Base-by-base conservation (phyloP, 2,113 vertebrate species). In the Chroicocephalus ridibundus region DNA sequence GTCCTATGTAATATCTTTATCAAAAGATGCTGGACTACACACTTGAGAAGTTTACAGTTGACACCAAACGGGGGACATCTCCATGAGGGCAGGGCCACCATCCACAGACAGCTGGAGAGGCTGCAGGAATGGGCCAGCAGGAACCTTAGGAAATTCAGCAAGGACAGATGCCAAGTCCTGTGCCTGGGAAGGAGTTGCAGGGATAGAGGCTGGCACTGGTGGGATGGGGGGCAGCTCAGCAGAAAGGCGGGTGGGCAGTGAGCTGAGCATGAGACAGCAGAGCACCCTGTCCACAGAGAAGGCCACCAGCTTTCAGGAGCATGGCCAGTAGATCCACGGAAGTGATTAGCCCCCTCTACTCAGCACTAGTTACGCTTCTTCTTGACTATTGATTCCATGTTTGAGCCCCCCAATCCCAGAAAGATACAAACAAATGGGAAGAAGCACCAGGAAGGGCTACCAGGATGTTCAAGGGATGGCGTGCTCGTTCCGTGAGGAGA, bases 151-250 rank as follows among this genome's bases (percentile, higher is more conserved):
- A 55, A 49, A 49, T 91, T 54, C 36, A 58, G 3, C 38, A 68
- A 78, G 34, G 42, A 36, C 16, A 51, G 14, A 25, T 27, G 13
- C 62, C 21, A 49, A 64, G 32, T 54, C 11, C 42, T 65, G 15
- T 64, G 47, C 2, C 0, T 57, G 42, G 46, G 51, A 62, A 76
- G 44, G 20, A 80, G 27, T 42, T 32, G 34, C 52, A 87, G 26
- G 0, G 2, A 7, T 20, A 47, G 57, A 2, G 2, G 13, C 46
- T 74, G 72, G 38, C 11, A 13, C 16, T 6, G 1, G 4, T 66
- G 46, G 40, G 25, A 5, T 47, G 49, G 47, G 47, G 49, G 52
- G 24, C 24, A 70, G 34, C 46, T 83, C 83, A 83, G 64, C 69
- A 58, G 60, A 70, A 79, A 54, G 54, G 16, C 1, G 1, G 10